Conservation (phyloP, 2,888 invertebrate species). For the Ichneumoninae sp. region DNA sequence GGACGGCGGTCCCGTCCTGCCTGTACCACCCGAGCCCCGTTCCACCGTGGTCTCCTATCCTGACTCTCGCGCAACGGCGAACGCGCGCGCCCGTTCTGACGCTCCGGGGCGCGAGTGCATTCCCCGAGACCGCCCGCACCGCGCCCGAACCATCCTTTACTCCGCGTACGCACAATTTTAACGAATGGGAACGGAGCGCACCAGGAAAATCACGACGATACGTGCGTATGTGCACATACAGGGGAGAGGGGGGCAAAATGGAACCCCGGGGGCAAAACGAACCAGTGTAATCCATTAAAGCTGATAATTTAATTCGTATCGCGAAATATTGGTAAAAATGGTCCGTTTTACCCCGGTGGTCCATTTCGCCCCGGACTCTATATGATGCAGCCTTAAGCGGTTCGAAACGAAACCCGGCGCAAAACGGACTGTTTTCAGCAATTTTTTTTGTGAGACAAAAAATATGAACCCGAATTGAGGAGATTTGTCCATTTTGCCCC, state of each 20-base stretch:
- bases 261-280: too few relatives aligned
- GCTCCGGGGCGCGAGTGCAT: constrained; percentile 53
- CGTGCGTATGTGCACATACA: background rate
- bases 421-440: background rate
- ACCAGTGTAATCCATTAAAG: too few relatives aligned
- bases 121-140: constrained; percentile 39
- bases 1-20: constrained; percentile 18
- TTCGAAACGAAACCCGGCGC: background rate
- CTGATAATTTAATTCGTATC: too few relatives aligned
- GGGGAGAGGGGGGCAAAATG: background rate
- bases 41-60: constrained; percentile 4
- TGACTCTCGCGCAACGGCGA: constrained; percentile 27
- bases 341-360: too few relatives aligned
- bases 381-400: background rate
- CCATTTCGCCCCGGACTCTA: background rate
- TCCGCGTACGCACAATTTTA: constrained; percentile 17
- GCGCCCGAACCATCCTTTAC: background rate
- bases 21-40: constrained; percentile 22
- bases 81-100: constrained; percentile 39
- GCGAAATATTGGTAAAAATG: background rate
- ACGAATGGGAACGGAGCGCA: constrained; percentile 62
- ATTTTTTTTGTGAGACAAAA: background rate
- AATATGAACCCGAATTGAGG: background rate
- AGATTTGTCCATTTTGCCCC: background rate
- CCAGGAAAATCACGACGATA: constrained; percentile 37